Conservation (phyloP, 2,888 invertebrate genomes). For the Sepiola atlantica region DNA sequence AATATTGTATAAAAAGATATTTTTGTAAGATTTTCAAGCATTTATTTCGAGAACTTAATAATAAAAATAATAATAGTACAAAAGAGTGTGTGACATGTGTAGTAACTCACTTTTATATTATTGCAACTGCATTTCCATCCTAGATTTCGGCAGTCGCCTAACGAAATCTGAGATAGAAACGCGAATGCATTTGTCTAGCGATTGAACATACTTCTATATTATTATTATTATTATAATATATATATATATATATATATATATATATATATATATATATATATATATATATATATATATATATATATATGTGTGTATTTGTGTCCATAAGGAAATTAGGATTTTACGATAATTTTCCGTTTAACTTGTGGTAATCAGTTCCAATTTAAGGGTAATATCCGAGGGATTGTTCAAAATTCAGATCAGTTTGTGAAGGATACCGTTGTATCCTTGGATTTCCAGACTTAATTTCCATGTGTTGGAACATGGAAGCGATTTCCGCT, state of each 20-base stretch:
- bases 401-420: constrained; percentile 62
- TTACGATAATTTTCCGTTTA: not conserved
- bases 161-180: too few relatives aligned
- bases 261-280: not conserved
- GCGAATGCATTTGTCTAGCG: too few relatives aligned
- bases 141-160: too few relatives aligned
- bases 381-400: constrained; percentile 68
- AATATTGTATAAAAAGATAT: not conserved
- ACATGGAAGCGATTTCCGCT: constrained; percentile 64
- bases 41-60: not conserved
- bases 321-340: not conserved
- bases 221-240: not conserved
- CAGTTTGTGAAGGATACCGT: not conserved
- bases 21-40: not conserved
- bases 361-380: not conserved
- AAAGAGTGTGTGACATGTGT: too few relatives aligned
- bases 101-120: too few relatives aligned
- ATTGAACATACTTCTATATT: not conserved
- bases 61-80: too few relatives aligned
- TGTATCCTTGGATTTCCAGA: not conserved
- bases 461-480: constrained; percentile 48
- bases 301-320: not conserved
- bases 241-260: not conserved
- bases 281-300: not conserved
- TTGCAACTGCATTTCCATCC: too few relatives aligned